Percentiles rank a stretch among this genome's conserved stretches.
phyloP scores from a whole-genome alignment of 2,113 vertebrate species.

The Dipodomys ordii region DNA sequence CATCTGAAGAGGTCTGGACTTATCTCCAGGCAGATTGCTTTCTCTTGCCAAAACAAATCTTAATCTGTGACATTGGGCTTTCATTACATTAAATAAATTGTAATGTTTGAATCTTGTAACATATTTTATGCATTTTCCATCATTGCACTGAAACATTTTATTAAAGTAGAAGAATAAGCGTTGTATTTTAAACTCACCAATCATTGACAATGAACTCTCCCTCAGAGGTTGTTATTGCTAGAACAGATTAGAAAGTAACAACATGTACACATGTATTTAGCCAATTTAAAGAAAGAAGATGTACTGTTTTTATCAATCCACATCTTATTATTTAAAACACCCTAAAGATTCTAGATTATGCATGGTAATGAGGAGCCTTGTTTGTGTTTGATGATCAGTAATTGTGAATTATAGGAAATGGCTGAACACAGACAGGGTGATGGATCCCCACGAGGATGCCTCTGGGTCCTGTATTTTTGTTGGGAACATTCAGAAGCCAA shows the following conservation, averaged over 20 bases:
- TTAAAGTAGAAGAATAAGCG: background rate
- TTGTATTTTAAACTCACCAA: constrained; percentile 67
- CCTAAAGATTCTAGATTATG: constrained; percentile 82
- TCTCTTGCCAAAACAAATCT: background rate
- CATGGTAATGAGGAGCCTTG: constrained; percentile 83
- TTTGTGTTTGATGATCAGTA: constrained; percentile 85
- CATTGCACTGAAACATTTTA: background rate
- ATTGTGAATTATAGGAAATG: constrained; percentile 86
- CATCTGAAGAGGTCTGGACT: background rate
- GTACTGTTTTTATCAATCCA: constrained; percentile 64
- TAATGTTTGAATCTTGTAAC: background rate
- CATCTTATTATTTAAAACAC: constrained; percentile 76
- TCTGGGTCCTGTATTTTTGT: constrained; percentile 83
- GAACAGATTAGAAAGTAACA: constrained; percentile 77
- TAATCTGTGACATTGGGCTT: background rate
- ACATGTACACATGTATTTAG: constrained; percentile 75
- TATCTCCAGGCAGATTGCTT: background rate
- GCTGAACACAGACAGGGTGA: constrained; percentile 76
- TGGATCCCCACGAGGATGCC: constrained; percentile 81
- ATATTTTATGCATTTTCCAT: constrained; percentile 23
- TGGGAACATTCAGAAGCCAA: constrained; percentile 86
- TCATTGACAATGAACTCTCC: background rate
- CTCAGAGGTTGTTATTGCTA: background rate
- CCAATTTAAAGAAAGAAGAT: constrained; percentile 60
- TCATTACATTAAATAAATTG: background rate